A percentile compares a stretch with the other conserved stretches of the same genome.
phyloP scores from a whole-genome alignment of 2,113 vertebrate genomes.

The Pachypanchax playfairii region DNA sequence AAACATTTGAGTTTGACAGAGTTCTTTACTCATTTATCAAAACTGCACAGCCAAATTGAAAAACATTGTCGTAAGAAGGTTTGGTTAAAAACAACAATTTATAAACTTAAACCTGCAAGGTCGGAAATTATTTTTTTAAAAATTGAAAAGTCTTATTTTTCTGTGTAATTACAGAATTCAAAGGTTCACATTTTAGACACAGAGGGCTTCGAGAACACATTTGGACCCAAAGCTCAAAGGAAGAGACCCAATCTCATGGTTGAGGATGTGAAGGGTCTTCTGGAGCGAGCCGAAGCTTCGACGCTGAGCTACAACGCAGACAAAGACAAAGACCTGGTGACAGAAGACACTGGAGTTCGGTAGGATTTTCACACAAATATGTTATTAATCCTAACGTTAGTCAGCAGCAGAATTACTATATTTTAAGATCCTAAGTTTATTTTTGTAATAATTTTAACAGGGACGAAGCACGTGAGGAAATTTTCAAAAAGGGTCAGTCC shows the following conservation, averaged over 20 bases:
- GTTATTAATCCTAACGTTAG: too few relatives aligned
- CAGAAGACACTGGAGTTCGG: constrained; percentile 92
- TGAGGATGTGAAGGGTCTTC: constrained; percentile 87
- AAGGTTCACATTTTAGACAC: constrained; percentile 98
- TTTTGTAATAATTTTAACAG: constrained; percentile 67
- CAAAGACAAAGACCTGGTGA: constrained; percentile 90
- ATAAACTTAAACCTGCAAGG: too few relatives aligned
- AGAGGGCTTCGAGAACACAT: constrained; percentile 93
- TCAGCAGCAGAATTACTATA: too few relatives aligned
- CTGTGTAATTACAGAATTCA: constrained; percentile 80
- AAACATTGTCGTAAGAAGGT: too few relatives aligned
- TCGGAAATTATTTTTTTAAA: too few relatives aligned
- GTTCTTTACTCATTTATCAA: too few relatives aligned
- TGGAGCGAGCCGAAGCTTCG: constrained; percentile 85
- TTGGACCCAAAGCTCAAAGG: constrained; percentile 94
- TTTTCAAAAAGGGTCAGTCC: constrained; percentile 97
- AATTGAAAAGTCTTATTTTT: background rate
- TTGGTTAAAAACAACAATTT: too few relatives aligned
- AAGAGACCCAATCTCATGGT: constrained; percentile 88
- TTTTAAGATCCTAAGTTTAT: background rate
- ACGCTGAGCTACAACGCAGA: constrained; percentile 80
- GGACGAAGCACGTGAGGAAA: constrained; percentile 90
- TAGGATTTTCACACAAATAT: constrained; percentile 62
- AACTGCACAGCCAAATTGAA: too few relatives aligned
- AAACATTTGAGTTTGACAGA: too few relatives aligned